A percentile compares a stretch with the other conserved stretches of the same genome.
These are phyloP conservation scores for Oreochromis spilurus DNA, from an alignment of 2,113 vertebrate genomes.

Conservation along the genomic window DNA sequence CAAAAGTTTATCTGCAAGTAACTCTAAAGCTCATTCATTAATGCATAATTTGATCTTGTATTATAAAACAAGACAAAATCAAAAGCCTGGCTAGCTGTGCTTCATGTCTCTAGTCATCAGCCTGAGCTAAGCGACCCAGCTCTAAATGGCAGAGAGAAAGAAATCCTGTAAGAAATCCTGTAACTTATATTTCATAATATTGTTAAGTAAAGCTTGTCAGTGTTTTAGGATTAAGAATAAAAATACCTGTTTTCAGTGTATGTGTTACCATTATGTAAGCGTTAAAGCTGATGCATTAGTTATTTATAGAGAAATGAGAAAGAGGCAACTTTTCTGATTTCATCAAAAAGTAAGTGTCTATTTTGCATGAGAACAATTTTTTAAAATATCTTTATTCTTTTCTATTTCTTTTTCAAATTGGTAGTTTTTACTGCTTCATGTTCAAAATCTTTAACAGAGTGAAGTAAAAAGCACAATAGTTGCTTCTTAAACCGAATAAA, in stretches of 20 bases:
- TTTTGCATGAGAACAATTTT: background rate
- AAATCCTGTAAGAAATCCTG: background rate
- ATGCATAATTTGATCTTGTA: background rate
- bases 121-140: background rate
- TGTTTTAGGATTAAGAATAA: background rate
- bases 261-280: background rate
- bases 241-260: background rate
- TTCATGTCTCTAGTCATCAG: background rate
- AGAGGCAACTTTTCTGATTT: background rate
- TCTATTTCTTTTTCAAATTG: background rate
- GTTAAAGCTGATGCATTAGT: background rate
- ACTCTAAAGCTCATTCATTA: background rate
- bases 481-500: fast-evolving
- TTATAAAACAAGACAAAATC: background rate
- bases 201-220: background rate
- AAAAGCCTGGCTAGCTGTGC: background rate
- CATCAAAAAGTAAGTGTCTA: background rate
- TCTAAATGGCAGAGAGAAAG: fast-evolving
- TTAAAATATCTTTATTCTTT: background rate
- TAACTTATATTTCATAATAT: background rate
- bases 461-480: background rate
- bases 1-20: background rate
- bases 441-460: background rate
- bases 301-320: background rate
- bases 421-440: background rate